Base-by-base conservation (phyloP, 2,797 vertebrate genomes). In the Scarus forsteni region DNA sequence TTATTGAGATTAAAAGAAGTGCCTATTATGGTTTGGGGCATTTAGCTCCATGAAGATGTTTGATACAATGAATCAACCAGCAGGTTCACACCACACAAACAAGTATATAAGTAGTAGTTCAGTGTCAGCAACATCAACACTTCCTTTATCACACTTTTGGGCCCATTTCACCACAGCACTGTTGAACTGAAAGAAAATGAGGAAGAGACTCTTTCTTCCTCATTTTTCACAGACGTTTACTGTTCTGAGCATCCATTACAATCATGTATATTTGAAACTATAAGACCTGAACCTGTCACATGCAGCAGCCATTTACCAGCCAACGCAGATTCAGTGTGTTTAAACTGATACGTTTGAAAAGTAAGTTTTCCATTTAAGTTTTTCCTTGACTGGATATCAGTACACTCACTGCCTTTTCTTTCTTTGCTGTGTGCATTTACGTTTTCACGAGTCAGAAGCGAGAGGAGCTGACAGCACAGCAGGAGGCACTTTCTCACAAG, bases 381-480 rank as follows among this genome's bases (percentile, higher is more conserved):
- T 45, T 9, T 45, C 10, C 11, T 8, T 16, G 9, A 58, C 38
- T 27, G 27, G 9, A 15, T 1, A 3, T 67, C 53, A 42, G 0
- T 39, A 5, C 11, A 45, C 50, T 55, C 18, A 60, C 38, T 18
- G 50, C 3, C 6, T 16, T 8, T 55, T 45, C 52, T 42, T 38
- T 39, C 45, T n/a, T 54, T 13, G 5, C 10, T 15, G 0, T 65
- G 11, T 81, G 6, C 36, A 10, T 66, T 60, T 61, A 13, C 70
- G n/a, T 52, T 70, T 79, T 48, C 66, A 44, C 55, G 85, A 88
- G 75, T 74, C 84, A 99, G 98, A 99, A 99, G 94, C 96, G 98
- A 0, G 98, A 99, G 90, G 98, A 99, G 93, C 93, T 99, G 43
- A 95, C 95, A 0, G 91, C 93, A 75, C 95, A 99, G 69, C 97